A percentile compares a stretch with the other conserved stretches of the same genome.
Conservation (phyloP, 2,888 invertebrate species). For the Leptinotarsa haldemani region DNA sequence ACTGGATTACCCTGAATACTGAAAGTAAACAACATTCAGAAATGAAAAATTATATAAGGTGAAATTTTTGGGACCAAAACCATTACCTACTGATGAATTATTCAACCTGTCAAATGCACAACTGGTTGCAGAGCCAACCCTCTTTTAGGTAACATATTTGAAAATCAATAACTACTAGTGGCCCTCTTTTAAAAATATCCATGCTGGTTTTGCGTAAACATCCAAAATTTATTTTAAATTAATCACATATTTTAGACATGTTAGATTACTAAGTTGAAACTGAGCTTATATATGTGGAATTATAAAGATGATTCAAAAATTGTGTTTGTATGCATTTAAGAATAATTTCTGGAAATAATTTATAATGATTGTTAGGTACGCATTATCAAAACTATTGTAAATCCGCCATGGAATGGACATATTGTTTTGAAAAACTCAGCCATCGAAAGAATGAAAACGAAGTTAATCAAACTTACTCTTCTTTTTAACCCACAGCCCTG, state of each 20-base stretch:
- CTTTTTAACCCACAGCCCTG: not conserved
- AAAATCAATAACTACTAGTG: no score
- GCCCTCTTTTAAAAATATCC: no score
- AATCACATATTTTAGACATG: no score
- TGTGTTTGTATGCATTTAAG: not conserved
- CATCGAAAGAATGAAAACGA: not conserved
- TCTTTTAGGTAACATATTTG: no score
- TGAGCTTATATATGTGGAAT: not conserved
- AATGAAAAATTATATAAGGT: not conserved
- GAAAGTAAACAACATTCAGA: not conserved
- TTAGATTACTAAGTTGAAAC: no score
- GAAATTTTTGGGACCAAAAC: slow-evolving; percentile 4
- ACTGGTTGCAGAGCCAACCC: no score
- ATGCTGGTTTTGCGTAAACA: no score
- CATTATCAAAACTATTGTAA: not conserved
- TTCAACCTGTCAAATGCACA: no score
- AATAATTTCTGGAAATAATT: no score
- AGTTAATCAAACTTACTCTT: not conserved
- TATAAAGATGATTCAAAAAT: slow-evolving; percentile 9
- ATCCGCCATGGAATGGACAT: slow-evolving; percentile 1
- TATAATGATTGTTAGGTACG: no score
- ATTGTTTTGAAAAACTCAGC: not conserved
- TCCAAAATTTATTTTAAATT: no score
- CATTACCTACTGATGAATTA: no score
- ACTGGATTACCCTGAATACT: not conserved